A percentile compares a stretch with the other conserved stretches of the same genome.
Evolutionary conservation across 2,113 vertebrate species (phyloP).

Genomic region (Panthera tigris): DNA sequence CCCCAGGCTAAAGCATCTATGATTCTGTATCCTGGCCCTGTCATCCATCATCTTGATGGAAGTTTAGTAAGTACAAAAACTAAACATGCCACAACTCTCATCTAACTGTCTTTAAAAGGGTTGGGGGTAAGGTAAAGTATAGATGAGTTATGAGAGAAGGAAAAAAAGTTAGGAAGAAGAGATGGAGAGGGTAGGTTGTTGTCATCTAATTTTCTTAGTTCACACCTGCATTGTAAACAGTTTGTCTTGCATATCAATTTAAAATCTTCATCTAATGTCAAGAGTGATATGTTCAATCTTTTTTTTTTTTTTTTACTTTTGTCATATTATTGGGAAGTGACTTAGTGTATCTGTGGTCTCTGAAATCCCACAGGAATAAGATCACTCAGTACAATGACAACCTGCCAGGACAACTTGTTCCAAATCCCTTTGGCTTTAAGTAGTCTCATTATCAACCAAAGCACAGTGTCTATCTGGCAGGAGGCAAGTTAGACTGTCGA

Average conservation of each 20-base stretch:
- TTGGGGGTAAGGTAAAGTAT: not conserved
- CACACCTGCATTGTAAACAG: constrained; percentile 60
- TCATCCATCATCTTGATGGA: constrained; percentile 26
- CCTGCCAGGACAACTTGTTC: constrained; percentile 81
- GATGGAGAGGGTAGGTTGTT: not conserved
- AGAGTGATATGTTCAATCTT: constrained; percentile 74
- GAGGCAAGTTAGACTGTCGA: constrained; percentile 70
- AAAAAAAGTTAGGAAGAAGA: not conserved
- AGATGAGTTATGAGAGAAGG: not conserved
- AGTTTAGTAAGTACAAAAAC: constrained; percentile 45
- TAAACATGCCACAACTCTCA: constrained; percentile 35
- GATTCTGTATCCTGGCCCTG: not conserved
- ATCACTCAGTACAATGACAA: constrained; percentile 74
- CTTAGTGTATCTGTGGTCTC: constrained; percentile 79
- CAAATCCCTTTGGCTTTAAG: constrained; percentile 65
- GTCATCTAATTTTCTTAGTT: constrained; percentile 38
- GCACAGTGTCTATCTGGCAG: constrained; percentile 44
- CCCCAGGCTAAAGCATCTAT: not conserved
- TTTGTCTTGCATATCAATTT: constrained; percentile 68
- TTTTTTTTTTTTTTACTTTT: constrained; percentile 74
- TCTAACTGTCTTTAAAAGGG: not conserved
- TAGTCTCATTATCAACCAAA: constrained; percentile 77
- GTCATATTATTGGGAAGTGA: constrained; percentile 77
- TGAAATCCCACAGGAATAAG: constrained; percentile 80
- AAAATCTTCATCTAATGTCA: constrained; percentile 70